Conservation (phyloP, 2,888 invertebrate genomes). For the Lochmaea crataegi region DNA sequence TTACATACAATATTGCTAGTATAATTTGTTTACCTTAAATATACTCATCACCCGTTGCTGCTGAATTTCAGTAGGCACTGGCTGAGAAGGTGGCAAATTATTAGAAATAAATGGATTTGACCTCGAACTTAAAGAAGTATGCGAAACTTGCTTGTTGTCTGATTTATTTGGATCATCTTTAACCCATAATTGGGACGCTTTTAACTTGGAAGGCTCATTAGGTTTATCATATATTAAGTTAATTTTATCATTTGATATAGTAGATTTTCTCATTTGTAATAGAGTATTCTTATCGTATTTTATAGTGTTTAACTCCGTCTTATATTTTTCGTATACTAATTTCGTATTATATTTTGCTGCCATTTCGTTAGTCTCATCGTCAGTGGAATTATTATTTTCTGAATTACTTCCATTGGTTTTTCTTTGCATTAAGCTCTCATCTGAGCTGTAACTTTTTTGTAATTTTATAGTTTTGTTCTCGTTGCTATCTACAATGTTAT, state of each 20-base stretch:
- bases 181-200: constrained; percentile 52
- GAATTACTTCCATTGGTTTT: constrained; percentile 35
- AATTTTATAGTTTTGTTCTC: constrained; percentile 57
- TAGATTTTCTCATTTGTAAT: constrained; percentile 61
- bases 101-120: constrained; percentile 60
- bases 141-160: background rate
- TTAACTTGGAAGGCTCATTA: constrained; percentile 45
- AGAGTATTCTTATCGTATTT: constrained; percentile 64
- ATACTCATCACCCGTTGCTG: constrained; percentile 85
- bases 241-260: constrained; percentile 57
- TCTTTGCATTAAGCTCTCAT: constrained; percentile 45
- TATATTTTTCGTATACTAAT: constrained; percentile 59
- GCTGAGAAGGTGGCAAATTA: constrained; percentile 71
- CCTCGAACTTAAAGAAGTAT: constrained; percentile 41
- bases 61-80: constrained; percentile 85
- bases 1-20: too few species aligned
- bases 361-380: constrained; percentile 62
- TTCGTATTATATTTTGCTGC: constrained; percentile 55
- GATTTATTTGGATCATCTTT: constrained; percentile 57
- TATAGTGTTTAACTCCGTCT: constrained; percentile 57
- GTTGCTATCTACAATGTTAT: constrained; percentile 57
- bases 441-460: constrained; percentile 52
- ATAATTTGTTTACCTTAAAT: constrained; percentile 72
- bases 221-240: constrained; percentile 42
- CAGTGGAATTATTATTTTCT: constrained; percentile 56